Percentiles rank a stretch among this genome's conserved stretches.
Conservation (phyloP, 1,140 invertebrate genomes). For the Carposina sasakii region DNA sequence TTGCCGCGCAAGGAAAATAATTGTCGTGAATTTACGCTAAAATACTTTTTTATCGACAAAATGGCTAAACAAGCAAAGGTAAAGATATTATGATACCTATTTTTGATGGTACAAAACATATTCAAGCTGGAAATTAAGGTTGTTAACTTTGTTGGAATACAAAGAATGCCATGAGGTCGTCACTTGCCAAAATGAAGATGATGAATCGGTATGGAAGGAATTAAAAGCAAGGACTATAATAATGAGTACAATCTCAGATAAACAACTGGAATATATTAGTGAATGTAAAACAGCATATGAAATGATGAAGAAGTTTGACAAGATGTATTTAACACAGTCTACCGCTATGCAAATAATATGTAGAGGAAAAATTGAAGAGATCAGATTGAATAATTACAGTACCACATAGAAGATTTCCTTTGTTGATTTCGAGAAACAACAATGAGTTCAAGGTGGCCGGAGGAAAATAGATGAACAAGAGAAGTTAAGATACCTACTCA, state of each 20-base stretch:
- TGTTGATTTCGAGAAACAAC: slow-evolving; percentile 44
- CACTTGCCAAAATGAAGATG: slow-evolving; percentile 5
- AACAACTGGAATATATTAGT: slow-evolving; percentile 35
- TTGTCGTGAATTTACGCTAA: too few species aligned
- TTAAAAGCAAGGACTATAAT: slow-evolving; percentile 35
- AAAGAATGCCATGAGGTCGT: slow-evolving; percentile 33
- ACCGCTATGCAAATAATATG: slow-evolving; percentile 44
- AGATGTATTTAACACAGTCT: slow-evolving; percentile 38
- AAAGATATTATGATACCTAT: slow-evolving; percentile 34
- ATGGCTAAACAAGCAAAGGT: slow-evolving; percentile 29
- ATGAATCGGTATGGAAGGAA: slow-evolving; percentile 19
- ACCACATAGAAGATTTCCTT: slow-evolving; percentile 41
- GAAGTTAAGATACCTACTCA: slow-evolving; percentile 47
- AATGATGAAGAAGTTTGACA: slow-evolving; percentile 34
- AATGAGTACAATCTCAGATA: slow-evolving; percentile 35
- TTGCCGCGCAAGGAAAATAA: too few species aligned
- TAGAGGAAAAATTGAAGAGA: slow-evolving; percentile 33
- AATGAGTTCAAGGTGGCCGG: slow-evolving; percentile 44
- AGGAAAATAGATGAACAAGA: slow-evolving; percentile 38
- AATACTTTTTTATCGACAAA: too few species aligned
- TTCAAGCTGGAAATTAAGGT: slow-evolving; percentile 37
- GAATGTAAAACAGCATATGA: slow-evolving; percentile 31
- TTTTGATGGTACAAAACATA: slow-evolving; percentile 43
- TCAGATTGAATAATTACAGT: slow-evolving; percentile 32
- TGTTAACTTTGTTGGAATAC: slow-evolving; percentile 32